These are phyloP conservation scores for Ephialtes manifestator DNA, from an alignment of 2,888 invertebrate genomes.

Conservation along the genomic window DNA sequence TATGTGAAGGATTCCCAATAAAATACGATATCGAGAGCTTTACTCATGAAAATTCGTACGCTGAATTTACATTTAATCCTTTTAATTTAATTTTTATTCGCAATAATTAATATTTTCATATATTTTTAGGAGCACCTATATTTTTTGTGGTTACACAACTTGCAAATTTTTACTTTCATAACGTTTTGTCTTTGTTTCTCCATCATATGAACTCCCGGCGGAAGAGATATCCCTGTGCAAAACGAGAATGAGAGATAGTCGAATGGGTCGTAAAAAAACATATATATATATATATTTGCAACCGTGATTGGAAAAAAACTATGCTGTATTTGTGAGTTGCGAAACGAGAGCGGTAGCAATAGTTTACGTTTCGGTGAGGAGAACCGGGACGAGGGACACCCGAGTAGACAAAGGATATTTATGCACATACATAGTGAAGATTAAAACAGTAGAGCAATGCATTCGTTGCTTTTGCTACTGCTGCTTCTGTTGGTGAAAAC, in stretches of 20 bases:
- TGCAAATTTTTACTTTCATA: neutral
- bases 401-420: slow-evolving; percentile 47
- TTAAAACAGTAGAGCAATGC: slow-evolving; percentile 37
- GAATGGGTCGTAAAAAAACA: neutral
- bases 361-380: slow-evolving; percentile 30
- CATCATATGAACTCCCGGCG: neutral
- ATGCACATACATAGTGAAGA: slow-evolving; percentile 52
- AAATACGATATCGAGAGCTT: no score
- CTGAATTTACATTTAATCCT: no score
- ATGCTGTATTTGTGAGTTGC: slow-evolving; percentile 17
- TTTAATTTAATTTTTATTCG: no score
- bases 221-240: slow-evolving; percentile 12
- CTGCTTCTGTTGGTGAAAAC: slow-evolving; percentile 5
- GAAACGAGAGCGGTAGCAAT: slow-evolving; percentile 10
- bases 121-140: no score
- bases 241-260: slow-evolving; percentile 27
- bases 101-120: no score
- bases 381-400: slow-evolving; percentile 3
- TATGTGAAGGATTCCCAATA: no score
- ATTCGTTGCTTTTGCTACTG: slow-evolving; percentile 21
- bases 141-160: neutral
- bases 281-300: neutral
- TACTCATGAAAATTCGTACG: no score
- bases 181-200: neutral
- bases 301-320: slow-evolving; percentile 24